A percentile compares a stretch with the other conserved stretches of the same genome.
These are phyloP conservation scores for Crotalus tigris DNA, from an alignment of 2,113 vertebrate species.

Conservation along the genomic window DNA sequence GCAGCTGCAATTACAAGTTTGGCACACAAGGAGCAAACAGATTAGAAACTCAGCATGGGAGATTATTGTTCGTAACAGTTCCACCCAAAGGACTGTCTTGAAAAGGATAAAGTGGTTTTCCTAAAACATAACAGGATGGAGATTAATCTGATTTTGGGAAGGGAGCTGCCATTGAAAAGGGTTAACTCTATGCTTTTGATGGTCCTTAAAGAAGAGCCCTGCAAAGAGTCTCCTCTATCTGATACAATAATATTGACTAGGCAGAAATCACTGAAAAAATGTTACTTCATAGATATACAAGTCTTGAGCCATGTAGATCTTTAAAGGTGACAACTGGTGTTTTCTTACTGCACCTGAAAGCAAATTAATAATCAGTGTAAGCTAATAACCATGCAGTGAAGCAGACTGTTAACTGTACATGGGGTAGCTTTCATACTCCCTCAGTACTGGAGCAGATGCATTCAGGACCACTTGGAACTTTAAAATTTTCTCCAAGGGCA, in stretches of 20 bases:
- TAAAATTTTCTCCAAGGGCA: not conserved
- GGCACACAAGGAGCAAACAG: not conserved
- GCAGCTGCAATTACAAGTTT: not conserved
- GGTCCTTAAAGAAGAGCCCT: not conserved
- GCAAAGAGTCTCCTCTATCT: not conserved
- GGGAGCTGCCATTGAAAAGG: not conserved
- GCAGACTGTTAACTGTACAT: not conserved
- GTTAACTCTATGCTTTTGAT: not conserved
- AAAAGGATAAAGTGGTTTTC: not conserved
- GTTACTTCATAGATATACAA: not conserved
- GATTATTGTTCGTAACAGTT: not conserved
- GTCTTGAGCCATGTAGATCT: not conserved
- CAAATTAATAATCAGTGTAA: not conserved
- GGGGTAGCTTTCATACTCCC: not conserved
- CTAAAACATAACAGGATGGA: not conserved
- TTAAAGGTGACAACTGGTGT: not conserved
- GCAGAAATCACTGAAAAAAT: not conserved
- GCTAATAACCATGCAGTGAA: not conserved
- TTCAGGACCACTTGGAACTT: not conserved
- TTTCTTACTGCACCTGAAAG: not conserved
- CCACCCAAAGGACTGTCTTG: not conserved
- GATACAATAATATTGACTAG: not conserved
- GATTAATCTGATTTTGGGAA: not conserved
- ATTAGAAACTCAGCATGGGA: not conserved
- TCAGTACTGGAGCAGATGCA: not conserved